Evolutionary conservation across 2,888 invertebrate species (phyloP).

Genomic region (Trichacis sp.): DNA sequence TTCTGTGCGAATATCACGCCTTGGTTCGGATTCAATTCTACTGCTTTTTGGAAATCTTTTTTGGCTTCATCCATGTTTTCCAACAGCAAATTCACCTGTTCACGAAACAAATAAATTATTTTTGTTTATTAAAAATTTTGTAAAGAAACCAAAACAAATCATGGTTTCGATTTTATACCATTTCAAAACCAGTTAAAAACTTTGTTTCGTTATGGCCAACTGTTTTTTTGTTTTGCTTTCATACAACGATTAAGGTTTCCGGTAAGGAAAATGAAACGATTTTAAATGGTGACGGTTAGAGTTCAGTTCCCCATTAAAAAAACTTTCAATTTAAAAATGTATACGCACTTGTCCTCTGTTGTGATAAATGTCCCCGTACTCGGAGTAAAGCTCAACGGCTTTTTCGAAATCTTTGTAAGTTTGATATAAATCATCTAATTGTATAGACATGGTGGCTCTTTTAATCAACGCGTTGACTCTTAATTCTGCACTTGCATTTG

Average conservation of each 20-base stretch:
- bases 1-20: slow-evolving; percentile 86
- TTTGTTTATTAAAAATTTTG: no score
- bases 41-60: slow-evolving; percentile 85
- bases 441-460: slow-evolving; percentile 86
- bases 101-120: background rate
- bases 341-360: slow-evolving; percentile 81
- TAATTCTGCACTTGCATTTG: slow-evolving; percentile 74
- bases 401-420: slow-evolving; percentile 84
- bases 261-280: no score
- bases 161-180: no score
- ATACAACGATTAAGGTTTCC: no score
- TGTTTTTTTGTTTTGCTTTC: no score
- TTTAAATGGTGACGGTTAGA: no score
- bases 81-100: slow-evolving; percentile 83
- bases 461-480: slow-evolving; percentile 90
- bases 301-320: no score
- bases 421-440: slow-evolving; percentile 79
- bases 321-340: slow-evolving; percentile 10
- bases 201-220: no score
- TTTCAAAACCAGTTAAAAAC: no score
- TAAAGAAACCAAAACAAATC: no score
- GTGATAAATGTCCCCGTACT: slow-evolving; percentile 91
- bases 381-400: slow-evolving; percentile 82
- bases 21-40: slow-evolving; percentile 86
- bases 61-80: slow-evolving; percentile 86